These are phyloP conservation scores for Pantherophis alleghaniensis DNA, from an alignment of 2,797 vertebrate species.

Conservation along the genomic window DNA sequence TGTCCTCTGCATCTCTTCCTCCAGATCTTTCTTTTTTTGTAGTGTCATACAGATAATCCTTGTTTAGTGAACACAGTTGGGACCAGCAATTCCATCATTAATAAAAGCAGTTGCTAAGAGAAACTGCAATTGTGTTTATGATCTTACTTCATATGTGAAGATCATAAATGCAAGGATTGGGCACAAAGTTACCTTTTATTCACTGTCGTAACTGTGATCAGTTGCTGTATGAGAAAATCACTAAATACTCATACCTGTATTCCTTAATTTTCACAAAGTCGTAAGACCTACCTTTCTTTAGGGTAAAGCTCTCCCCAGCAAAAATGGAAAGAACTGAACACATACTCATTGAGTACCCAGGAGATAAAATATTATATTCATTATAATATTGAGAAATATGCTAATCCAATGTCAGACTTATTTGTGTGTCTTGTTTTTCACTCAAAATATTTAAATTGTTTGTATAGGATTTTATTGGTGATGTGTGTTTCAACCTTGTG, in stretches of 20 bases:
- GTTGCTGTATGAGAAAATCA: background rate
- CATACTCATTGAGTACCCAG: background rate
- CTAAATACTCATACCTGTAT: background rate
- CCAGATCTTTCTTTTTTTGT: background rate
- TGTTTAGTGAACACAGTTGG: background rate
- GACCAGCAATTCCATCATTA: background rate
- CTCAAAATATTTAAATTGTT: background rate
- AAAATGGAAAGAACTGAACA: background rate
- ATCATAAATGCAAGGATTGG: background rate
- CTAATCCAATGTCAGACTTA: background rate
- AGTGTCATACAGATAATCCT: background rate
- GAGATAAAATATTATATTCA: background rate
- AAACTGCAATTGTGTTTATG: background rate
- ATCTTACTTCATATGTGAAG: background rate
- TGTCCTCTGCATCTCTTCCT: background rate
- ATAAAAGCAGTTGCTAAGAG: background rate
- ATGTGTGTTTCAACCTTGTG: too few relatives aligned
- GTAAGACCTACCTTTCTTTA: background rate
- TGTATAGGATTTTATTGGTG: too few relatives aligned
- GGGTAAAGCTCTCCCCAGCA: background rate
- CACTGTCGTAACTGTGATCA: background rate
- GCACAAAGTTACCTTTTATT: background rate
- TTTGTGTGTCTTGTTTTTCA: background rate
- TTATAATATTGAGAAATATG: background rate
- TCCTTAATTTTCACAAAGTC: background rate